These are phyloP conservation scores for Papilio dardanus DNA, from an alignment of 1,140 invertebrate species.

Conservation along the genomic window DNA sequence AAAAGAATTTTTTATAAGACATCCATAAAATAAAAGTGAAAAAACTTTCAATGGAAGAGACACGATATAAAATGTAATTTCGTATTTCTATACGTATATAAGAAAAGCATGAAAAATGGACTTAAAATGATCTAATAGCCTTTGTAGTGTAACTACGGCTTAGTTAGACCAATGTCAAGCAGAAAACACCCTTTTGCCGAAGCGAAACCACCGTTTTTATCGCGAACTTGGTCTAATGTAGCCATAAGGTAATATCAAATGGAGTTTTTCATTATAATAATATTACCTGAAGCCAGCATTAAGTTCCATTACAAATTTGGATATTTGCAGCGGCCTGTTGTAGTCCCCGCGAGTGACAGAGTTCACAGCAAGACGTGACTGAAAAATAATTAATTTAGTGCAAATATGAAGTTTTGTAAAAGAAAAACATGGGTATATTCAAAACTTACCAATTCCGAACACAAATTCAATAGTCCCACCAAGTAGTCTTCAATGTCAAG, in stretches of 20 bases:
- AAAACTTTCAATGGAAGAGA: neutral
- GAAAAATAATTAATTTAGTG: conserved; percentile 52
- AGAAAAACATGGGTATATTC: neutral
- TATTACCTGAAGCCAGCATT: conserved; percentile 92
- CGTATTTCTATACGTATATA: too few species aligned
- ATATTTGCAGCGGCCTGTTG: conserved; percentile 90
- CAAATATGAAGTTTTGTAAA: neutral
- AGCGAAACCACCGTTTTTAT: too few species aligned
- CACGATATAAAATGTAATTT: too few species aligned
- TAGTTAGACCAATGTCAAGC: too few species aligned
- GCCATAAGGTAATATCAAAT: too few species aligned
- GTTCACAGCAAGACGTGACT: conserved; percentile 93
- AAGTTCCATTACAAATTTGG: conserved; percentile 92
- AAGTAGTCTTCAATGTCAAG: conserved; percentile 96
- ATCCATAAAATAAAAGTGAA: neutral
- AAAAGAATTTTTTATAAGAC: neutral
- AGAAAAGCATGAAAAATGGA: too few species aligned
- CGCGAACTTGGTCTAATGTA: too few species aligned
- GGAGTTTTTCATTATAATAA: neutral
- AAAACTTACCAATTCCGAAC: conserved; percentile 90
- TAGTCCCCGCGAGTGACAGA: conserved; percentile 94
- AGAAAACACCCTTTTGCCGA: too few species aligned
- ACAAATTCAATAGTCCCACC: conserved; percentile 90
- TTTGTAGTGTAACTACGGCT: too few species aligned
- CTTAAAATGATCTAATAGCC: too few species aligned